Percentiles rank a stretch among this genome's conserved stretches.
These are phyloP conservation scores for Cyprinodon brontotheroides DNA, from an alignment of 2,113 vertebrate species.

Conservation along the genomic window DNA sequence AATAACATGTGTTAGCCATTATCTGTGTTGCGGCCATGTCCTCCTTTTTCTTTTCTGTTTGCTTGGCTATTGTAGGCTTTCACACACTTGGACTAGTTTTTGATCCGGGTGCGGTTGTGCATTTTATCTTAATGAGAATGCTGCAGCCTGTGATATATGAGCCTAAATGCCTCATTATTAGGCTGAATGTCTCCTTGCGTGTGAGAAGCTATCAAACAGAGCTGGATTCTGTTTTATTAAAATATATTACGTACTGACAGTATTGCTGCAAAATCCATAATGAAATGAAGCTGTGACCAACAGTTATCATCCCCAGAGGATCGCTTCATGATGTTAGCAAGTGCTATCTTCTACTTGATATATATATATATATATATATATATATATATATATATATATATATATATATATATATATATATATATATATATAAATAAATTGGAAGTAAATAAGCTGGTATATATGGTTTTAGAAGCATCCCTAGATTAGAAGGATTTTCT, in stretches of 20 bases:
- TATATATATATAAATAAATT: neutral
- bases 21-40: slow-evolving; percentile 61
- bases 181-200: neutral
- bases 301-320: neutral
- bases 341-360: neutral
- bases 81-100: slow-evolving; percentile 34
- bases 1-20: slow-evolving; percentile 75
- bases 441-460: neutral
- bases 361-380: no score
- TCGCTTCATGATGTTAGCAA: neutral
- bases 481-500: neutral
- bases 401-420: neutral
- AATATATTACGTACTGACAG: neutral
- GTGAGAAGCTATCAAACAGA: no score
- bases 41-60: slow-evolving; percentile 14
- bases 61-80: slow-evolving; percentile 47
- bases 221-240: neutral
- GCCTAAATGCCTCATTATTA: slow-evolving; percentile 8
- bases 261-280: neutral
- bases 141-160: neutral
- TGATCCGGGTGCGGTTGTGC: slow-evolving; percentile 26
- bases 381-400: neutral
- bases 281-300: neutral
- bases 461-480: neutral
- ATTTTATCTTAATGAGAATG: slow-evolving; percentile 13